Conservation (phyloP, 2,113 vertebrate genomes). For the sheep (Ovis aries) region DNA sequence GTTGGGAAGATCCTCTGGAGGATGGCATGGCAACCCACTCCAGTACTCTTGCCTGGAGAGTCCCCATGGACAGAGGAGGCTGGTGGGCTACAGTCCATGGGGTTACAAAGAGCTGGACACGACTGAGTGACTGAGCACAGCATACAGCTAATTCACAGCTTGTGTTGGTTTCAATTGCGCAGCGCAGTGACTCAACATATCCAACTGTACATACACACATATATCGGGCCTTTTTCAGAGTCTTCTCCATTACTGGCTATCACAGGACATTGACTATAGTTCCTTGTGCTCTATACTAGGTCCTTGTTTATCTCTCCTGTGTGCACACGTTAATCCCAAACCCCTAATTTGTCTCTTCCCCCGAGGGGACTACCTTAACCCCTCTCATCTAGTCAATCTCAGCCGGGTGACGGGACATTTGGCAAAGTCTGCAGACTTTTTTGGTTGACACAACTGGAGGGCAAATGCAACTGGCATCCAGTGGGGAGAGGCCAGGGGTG, state of each 20-base stretch:
- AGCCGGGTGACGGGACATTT: neutral
- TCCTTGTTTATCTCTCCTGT: neutral
- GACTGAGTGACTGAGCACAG: fast-evolving
- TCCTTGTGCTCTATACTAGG: neutral
- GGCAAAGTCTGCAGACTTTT: neutral
- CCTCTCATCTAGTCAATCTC: neutral
- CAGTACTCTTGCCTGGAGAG: neutral
- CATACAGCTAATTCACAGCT: fast-evolving
- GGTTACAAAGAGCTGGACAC: fast-evolving
- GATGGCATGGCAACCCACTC: neutral
- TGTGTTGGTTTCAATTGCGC: fast-evolving
- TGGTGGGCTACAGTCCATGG: neutral
- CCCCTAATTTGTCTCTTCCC: neutral
- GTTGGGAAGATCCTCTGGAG: neutral
- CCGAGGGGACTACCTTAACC: neutral
- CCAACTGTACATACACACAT: fast-evolving
- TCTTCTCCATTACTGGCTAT: neutral
- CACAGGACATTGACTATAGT: neutral
- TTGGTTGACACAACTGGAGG: neutral
- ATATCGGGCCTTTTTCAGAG: fast-evolving
- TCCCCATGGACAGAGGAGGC: neutral
- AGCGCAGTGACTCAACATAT: fast-evolving
- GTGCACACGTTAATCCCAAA: neutral
- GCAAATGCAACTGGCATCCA: neutral
- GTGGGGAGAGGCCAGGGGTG: neutral